phyloP scores from a whole-genome alignment of 1,140 invertebrate genomes.

The Drosophila pseudoobscura region DNA sequence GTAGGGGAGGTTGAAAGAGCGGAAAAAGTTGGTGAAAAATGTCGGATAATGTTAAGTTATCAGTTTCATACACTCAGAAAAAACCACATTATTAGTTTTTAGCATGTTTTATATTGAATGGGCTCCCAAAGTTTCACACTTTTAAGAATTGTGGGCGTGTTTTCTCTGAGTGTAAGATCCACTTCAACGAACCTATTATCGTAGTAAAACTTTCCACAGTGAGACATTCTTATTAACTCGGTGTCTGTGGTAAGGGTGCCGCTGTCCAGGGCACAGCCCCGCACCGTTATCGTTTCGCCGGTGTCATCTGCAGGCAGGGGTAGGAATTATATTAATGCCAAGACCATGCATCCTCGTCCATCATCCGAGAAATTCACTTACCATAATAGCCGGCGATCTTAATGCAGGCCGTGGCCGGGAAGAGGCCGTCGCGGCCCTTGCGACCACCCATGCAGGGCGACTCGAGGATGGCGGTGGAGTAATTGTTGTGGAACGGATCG shows the following conservation, averaged over 20 bases:
- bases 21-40: neutral
- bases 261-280: conserved; percentile 95
- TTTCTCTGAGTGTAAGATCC: neutral
- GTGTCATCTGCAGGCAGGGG: conserved; percentile 87
- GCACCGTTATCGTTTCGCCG: conserved; percentile 90
- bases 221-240: conserved; percentile 96
- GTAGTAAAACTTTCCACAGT: conserved; percentile 95
- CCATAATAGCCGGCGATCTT: conserved; percentile 95
- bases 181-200: conserved; percentile 88
- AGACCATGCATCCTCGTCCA: conserved; percentile 15
- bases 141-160: neutral
- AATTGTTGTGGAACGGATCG: conserved; percentile 98
- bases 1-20: conserved; percentile 1
- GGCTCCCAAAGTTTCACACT: no score
- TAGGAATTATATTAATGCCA: neutral
- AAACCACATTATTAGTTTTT: neutral
- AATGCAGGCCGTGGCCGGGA: conserved; percentile 98
- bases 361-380: conserved; percentile 83
- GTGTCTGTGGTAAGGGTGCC: conserved; percentile 96
- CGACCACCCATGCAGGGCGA: conserved; percentile 96
- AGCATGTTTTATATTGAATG: no score
- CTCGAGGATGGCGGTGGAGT: conserved; percentile 91
- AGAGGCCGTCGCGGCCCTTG: conserved; percentile 95
- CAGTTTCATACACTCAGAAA: conserved; percentile 23
- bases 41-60: conserved; percentile 53